Evolutionary conservation across 2,888 invertebrate species (phyloP).

Genomic region (Metellina segmentata): DNA sequence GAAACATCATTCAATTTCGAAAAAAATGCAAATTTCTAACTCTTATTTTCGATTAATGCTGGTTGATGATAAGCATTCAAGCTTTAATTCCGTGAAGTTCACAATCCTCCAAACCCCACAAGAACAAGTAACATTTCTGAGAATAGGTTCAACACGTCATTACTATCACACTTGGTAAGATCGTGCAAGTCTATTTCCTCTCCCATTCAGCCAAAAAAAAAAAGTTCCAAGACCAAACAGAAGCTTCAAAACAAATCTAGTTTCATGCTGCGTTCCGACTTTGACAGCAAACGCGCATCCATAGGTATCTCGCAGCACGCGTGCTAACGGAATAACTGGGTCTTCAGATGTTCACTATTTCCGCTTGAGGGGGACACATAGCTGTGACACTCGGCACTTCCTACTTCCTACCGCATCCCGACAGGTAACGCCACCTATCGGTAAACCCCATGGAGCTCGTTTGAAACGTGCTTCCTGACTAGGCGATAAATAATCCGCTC

Average conservation of each 20-base stretch:
- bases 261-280: constrained; percentile 25
- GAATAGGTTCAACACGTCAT: too few relatives aligned
- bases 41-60: too few relatives aligned
- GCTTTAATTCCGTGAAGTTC: too few relatives aligned
- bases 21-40: too few relatives aligned
- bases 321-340: constrained; percentile 35
- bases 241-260: neutral
- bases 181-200: too few relatives aligned
- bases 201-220: too few relatives aligned
- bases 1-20: too few relatives aligned
- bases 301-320: neutral
- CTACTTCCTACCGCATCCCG: constrained; percentile 45
- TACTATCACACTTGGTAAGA: too few relatives aligned
- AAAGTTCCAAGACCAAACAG: neutral
- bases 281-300: constrained; percentile 8
- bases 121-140: too few relatives aligned
- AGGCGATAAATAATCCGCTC: neutral
- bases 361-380: constrained; percentile 42
- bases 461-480: neutral
- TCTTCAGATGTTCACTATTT: constrained; percentile 72
- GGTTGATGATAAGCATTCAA: too few relatives aligned
- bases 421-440: constrained; percentile 68
- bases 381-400: constrained; percentile 68
- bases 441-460: neutral
- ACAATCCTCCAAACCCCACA: too few relatives aligned